These are phyloP conservation scores for Oenanthe melanoleuca DNA, from an alignment of 2,113 vertebrate species.

Conservation along the genomic window DNA sequence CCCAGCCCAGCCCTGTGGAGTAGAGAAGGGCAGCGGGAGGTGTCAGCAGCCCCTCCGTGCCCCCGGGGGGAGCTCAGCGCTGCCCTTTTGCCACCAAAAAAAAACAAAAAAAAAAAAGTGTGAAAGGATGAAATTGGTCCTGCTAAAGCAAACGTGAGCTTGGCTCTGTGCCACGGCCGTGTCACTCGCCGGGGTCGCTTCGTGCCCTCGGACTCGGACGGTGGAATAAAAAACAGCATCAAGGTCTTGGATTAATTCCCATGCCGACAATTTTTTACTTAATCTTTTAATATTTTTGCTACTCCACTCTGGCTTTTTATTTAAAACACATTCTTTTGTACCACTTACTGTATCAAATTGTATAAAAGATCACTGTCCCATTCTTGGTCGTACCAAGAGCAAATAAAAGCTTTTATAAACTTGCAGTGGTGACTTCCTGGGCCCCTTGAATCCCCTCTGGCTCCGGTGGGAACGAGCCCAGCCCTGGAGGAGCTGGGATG, in stretches of 20 bases:
- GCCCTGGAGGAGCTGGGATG: not conserved
- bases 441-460: not conserved
- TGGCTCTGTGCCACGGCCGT: not conserved
- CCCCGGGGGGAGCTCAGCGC: not conserved
- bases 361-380: constrained; percentile 68
- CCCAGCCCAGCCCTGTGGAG: not conserved
- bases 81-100: not conserved
- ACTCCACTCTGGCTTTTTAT: constrained; percentile 69
- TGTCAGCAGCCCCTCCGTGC: not conserved
- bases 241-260: constrained; percentile 37
- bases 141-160: not conserved
- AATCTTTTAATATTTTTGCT: constrained; percentile 69
- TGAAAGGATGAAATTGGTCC: not conserved
- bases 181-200: not conserved
- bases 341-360: constrained; percentile 67
- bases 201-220: not conserved
- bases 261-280: constrained; percentile 54
- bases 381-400: constrained; percentile 67
- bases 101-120: not conserved
- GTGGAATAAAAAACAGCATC: not conserved
- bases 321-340: constrained; percentile 70
- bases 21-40: not conserved
- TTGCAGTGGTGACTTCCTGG: constrained; percentile 29
- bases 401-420: constrained; percentile 72
- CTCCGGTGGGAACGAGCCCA: not conserved